A percentile compares a stretch with the other conserved stretches of the same genome.
These are phyloP conservation scores for Lithophane socia DNA, from an alignment of 2,888 invertebrate genomes.

Conservation along the genomic window DNA sequence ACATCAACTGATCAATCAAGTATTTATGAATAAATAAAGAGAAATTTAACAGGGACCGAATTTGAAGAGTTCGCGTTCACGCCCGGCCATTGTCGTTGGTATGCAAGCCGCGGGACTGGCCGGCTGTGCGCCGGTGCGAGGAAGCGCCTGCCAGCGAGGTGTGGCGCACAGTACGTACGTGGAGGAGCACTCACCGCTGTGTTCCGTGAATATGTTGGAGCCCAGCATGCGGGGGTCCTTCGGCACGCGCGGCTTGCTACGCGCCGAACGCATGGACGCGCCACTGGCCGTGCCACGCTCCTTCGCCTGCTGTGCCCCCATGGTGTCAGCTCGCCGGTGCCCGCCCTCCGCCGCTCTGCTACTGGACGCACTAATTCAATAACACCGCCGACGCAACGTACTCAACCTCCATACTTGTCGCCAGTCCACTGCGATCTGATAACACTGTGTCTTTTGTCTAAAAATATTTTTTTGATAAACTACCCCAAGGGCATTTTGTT, in stretches of 20 bases:
- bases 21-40: background rate
- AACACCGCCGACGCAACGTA: conserved; percentile 76
- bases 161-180: background rate
- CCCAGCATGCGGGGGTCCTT: conserved; percentile 96
- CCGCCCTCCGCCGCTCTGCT: conserved; percentile 67
- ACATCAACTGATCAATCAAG: background rate
- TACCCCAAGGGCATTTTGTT: conserved; percentile 62
- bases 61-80: background rate
- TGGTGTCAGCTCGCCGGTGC: conserved; percentile 81
- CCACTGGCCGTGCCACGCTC: conserved; percentile 95
- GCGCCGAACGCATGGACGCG: conserved; percentile 93
- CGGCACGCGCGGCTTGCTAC: conserved; percentile 93
- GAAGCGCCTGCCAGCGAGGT: background rate
- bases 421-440: conserved; percentile 35
- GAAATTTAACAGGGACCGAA: background rate
- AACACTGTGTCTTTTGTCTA: conserved; percentile 41
- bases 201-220: conserved; percentile 98
- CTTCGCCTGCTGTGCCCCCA: conserved; percentile 98
- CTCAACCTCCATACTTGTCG: conserved; percentile 74
- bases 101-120: background rate
- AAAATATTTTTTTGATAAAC: conserved; percentile 25
- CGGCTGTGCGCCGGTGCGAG: no score
- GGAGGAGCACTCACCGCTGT: conserved; percentile 94
- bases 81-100: background rate
- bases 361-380: conserved; percentile 79